Evolutionary conservation across 2,797 vertebrate species (phyloP), one percentile per base, ranked within the genome.

Genomic region (Acropternis orthonyx): DNA sequence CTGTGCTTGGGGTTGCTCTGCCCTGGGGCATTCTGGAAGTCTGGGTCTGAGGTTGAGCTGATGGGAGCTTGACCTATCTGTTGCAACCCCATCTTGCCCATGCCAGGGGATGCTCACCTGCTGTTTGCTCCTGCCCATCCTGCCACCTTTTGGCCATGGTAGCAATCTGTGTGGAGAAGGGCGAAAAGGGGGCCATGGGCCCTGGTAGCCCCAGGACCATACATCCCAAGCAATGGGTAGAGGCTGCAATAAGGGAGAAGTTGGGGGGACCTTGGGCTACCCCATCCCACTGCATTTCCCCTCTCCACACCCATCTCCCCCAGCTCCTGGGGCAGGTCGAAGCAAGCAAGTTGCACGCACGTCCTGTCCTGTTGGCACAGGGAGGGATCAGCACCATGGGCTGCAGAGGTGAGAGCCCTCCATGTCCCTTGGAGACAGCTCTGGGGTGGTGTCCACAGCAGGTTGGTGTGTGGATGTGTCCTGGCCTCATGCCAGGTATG

Each of bases 381-480:
- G 37, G 51, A 74, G 37, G 34, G 41, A 52, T 65, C 68, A 56
- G 52, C 11, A 7, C 49, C 3, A 0, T 13, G 32, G 48, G 49
- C 72, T 91, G 37, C 34, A 62, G 56, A 21, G 46, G 3, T 0
- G 0, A 79, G 75, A 82, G 28, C 34, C 37, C 19, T 65, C 14
- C 0, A 0, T 48, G 66, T 43, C 46, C 32, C 30, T 0, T 0
- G 11, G 36, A 39, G 20, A 34, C 43, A 61, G 66, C 34, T 61
- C 62, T 82, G 37, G 54, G 18, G 17, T 30, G 46, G 41, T 52
- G 4, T n/a, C 46, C 65, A 14, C 46, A 46, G 43, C 32, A 49
- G 72, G 27, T n/a, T 2, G 1, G 17, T 16, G 48, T 1, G 10
- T 1, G 14, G n/a, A 11, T 3, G 5, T 30, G 30, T 59, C 84